These are phyloP conservation scores for Sinocyclocheilus anophthalmus DNA, from an alignment of 2,113 vertebrate genomes.

Conservation along the genomic window DNA sequence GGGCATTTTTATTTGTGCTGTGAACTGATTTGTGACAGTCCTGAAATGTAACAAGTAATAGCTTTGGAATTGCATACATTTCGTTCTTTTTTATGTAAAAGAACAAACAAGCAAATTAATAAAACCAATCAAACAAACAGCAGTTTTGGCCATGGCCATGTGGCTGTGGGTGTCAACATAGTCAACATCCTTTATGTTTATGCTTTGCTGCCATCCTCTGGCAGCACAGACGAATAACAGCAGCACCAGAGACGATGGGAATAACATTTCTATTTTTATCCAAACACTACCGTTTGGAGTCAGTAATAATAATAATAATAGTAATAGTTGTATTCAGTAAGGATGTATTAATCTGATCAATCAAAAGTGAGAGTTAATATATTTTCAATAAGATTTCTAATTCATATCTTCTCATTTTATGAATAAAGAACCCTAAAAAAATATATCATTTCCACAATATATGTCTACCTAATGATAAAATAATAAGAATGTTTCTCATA, in stretches of 20 bases:
- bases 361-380: not conserved
- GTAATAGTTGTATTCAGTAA: not conserved
- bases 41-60: not conserved
- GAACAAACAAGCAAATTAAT: not conserved
- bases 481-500: not conserved
- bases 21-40: not conserved
- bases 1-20: not conserved
- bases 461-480: too few species aligned
- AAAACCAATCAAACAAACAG: not conserved
- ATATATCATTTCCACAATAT: not conserved
- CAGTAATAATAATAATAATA: not conserved
- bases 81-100: not conserved
- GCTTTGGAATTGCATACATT: not conserved
- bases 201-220: slow-evolving; percentile 27
- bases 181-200: not conserved
- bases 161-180: not conserved
- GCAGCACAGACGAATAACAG: not conserved
- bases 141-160: not conserved
- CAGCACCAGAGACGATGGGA: not conserved
- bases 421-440: not conserved
- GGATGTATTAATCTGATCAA: not conserved
- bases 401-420: not conserved
- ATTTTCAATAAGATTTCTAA: not conserved
- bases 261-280: not conserved
- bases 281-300: not conserved